A percentile compares a stretch with the other conserved stretches of the same genome.
These are phyloP conservation scores for Chrysaora quinquecirrha DNA, from an alignment of 30 jellyfish, hydroid and myxozoan genomes.

Conservation along the genomic window DNA sequence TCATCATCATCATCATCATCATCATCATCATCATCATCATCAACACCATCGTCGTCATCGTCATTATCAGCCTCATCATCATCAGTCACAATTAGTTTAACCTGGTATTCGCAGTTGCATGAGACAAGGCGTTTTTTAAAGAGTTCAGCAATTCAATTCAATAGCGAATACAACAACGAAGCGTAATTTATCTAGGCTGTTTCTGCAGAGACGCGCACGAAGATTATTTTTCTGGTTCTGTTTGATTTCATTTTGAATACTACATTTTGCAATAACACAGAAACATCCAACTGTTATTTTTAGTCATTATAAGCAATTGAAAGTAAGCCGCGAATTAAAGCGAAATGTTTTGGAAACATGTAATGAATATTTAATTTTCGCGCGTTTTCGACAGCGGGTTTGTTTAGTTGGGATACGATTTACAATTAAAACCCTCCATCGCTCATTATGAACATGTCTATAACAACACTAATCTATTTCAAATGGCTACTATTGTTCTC, in stretches of 20 bases:
- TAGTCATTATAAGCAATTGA: neutral
- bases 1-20: too few species aligned
- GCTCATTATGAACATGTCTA: neutral
- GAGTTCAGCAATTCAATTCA: too few species aligned
- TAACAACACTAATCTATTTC: neutral
- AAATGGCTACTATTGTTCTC: neutral
- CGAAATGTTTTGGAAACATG: slow-evolving; percentile 2
- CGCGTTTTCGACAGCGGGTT: neutral
- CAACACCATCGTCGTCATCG: too few species aligned
- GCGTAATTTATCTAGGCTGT: too few species aligned
- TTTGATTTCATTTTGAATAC: neutral
- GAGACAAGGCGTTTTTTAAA: too few species aligned
- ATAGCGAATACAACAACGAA: too few species aligned
- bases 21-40: too few species aligned
- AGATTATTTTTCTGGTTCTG: neutral
- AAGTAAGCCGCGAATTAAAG: slow-evolving; percentile 2
- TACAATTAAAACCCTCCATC: neutral
- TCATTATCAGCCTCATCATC: too few species aligned
- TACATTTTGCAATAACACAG: neutral
- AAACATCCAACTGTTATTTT: neutral
- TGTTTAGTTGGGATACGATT: neutral
- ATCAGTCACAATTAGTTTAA: too few species aligned
- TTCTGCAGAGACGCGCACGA: neutral
- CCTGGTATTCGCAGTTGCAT: too few species aligned
- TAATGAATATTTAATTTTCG: neutral